Evolutionary conservation across 2,113 vertebrate genomes (phyloP).

Genomic region (Clarias batrachus): DNA sequence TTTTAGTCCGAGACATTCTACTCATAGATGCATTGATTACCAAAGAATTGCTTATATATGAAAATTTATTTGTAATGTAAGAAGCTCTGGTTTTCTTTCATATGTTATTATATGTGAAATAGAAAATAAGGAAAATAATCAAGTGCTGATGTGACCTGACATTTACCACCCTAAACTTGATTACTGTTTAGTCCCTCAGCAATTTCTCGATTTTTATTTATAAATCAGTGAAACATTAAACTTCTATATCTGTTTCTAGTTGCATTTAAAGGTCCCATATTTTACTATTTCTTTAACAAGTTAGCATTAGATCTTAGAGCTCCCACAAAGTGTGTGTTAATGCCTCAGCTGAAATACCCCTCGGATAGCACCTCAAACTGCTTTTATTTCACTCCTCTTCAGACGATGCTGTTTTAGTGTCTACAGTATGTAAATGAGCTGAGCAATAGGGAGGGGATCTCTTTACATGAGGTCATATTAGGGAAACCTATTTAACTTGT

Average conservation of each 20-base stretch:
- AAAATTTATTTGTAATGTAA: not conserved
- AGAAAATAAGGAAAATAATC: not conserved
- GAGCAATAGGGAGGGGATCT: too few species aligned
- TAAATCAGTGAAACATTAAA: not conserved
- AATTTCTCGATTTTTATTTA: not conserved
- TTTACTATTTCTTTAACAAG: not conserved
- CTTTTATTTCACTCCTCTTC: too few species aligned
- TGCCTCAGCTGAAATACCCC: too few species aligned
- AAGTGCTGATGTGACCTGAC: not conserved
- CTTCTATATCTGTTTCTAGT: not conserved
- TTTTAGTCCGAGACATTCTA: not conserved
- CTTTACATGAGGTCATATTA: too few species aligned
- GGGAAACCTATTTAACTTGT: too few species aligned
- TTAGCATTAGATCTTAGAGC: not conserved
- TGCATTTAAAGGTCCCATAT: not conserved
- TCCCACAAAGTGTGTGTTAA: too few species aligned
- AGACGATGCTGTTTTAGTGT: too few species aligned
- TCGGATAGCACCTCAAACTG: too few species aligned
- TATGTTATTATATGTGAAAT: not conserved
- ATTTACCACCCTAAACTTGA: not conserved
- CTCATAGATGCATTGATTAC: not conserved
- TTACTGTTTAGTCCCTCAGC: not conserved
- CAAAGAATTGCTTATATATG: not conserved
- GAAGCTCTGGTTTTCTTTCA: not conserved
- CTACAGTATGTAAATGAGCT: too few species aligned